These are phyloP conservation scores for Pterophyllum scalare DNA, from an alignment of 2,113 vertebrate species.

Conservation along the genomic window DNA sequence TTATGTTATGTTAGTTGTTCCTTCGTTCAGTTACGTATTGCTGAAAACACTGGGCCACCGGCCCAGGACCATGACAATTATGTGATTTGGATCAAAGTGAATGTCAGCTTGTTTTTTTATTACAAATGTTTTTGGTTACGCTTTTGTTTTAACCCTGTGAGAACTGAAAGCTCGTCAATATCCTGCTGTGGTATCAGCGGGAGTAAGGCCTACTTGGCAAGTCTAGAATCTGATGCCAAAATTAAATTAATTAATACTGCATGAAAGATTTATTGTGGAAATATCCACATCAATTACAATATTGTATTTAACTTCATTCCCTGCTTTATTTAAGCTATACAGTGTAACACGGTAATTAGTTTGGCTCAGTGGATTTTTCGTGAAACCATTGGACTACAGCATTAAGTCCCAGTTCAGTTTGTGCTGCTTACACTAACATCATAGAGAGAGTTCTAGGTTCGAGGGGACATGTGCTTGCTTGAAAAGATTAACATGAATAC, in stretches of 20 bases:
- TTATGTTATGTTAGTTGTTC: too few species aligned
- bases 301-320: not conserved
- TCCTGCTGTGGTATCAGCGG: not conserved
- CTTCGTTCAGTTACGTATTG: too few species aligned
- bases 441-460: not conserved
- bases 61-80: too few species aligned
- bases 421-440: not conserved
- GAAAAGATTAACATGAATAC: not conserved
- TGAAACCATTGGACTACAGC: not conserved
- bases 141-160: conserved; percentile 8
- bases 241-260: not conserved
- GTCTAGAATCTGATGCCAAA: not conserved
- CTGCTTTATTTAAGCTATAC: not conserved
- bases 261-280: not conserved
- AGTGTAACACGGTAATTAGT: not conserved
- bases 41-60: too few species aligned
- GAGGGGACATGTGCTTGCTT: not conserved
- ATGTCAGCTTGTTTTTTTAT: not conserved
- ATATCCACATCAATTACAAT: not conserved
- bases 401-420: not conserved
- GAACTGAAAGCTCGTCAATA: not conserved
- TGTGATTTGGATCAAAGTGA: not conserved
- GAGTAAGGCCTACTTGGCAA: not conserved
- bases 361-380: not conserved
- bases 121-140: not conserved